Evolutionary conservation across 2,888 invertebrate species (phyloP).

Genomic region (Chrysolina oricalcia): DNA sequence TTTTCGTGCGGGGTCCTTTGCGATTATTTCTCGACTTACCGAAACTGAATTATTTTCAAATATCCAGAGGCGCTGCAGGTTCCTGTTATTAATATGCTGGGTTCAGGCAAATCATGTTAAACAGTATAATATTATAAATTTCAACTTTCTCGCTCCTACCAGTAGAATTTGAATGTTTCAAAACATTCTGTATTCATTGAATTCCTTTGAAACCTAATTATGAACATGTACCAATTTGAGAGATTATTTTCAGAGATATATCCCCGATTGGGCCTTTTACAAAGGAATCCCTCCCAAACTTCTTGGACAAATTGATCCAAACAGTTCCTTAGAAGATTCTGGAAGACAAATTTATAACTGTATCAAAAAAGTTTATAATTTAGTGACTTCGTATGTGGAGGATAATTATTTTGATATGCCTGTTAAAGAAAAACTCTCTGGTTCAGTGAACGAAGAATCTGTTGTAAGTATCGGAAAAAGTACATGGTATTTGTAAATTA

Average conservation of each 20-base stretch:
- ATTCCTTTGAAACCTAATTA: neutral
- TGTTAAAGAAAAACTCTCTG: neutral
- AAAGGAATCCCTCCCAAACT: conserved; percentile 55
- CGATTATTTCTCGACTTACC: no score
- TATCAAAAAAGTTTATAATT: conserved; percentile 53
- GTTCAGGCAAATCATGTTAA: no score
- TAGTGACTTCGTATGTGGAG: conserved; percentile 42
- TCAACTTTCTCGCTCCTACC: no score
- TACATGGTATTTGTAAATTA: no score
- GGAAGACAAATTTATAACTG: conserved; percentile 54
- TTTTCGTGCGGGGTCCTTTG: no score
- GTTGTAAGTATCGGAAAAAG: neutral
- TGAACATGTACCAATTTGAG: neutral
- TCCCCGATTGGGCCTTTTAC: conserved; percentile 54
- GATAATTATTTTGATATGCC: conserved; percentile 27
- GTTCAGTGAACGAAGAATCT: neutral
- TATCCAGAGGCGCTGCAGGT: no score
- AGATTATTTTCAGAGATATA: conserved; percentile 55
- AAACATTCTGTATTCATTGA: no score
- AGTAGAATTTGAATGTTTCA: no score
- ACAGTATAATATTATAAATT: no score
- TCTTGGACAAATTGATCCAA: conserved; percentile 52
- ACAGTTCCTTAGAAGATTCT: conserved; percentile 50
- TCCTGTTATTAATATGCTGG: no score
- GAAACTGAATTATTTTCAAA: no score